These are phyloP conservation scores for Styela clava DNA, from an alignment of 23 tunicate species.

Conservation along the genomic window DNA sequence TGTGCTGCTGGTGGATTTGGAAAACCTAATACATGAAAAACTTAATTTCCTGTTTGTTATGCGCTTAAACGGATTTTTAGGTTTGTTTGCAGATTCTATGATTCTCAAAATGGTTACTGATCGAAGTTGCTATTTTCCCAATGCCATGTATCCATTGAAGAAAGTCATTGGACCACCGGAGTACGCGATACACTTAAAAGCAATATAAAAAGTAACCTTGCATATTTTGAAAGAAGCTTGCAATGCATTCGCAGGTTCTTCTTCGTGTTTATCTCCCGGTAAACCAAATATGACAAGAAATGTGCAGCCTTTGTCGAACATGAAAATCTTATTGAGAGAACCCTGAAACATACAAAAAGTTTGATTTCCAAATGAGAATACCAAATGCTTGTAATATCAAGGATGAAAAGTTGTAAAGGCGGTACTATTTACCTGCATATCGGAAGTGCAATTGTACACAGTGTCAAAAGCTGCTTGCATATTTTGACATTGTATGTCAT, in stretches of 20 bases:
- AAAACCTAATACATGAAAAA: too few relatives aligned
- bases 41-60: too few relatives aligned
- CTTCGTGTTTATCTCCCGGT: constrained; percentile 97
- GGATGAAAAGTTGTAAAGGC: too few relatives aligned
- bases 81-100: too few relatives aligned
- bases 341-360: constrained; percentile 30
- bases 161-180: too few relatives aligned
- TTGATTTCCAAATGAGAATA: not conserved
- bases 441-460: constrained; percentile 32
- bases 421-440: constrained; percentile 57
- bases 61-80: too few relatives aligned
- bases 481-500: constrained; percentile 64
- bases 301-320: constrained; percentile 99
- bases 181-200: too few relatives aligned
- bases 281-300: constrained; percentile 90
- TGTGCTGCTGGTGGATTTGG: too few relatives aligned
- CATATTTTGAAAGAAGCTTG: constrained; percentile 55
- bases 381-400: too few relatives aligned
- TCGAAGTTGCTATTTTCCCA: too few relatives aligned
- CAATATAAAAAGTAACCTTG: not conserved
- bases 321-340: constrained; percentile 88
- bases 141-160: too few relatives aligned
- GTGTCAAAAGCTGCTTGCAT: constrained; percentile 69
- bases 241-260: constrained; percentile 96
- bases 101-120: too few relatives aligned